These are phyloP conservation scores for Prunella fulvescens DNA, from an alignment of 2,113 vertebrate species.

Conservation along the genomic window DNA sequence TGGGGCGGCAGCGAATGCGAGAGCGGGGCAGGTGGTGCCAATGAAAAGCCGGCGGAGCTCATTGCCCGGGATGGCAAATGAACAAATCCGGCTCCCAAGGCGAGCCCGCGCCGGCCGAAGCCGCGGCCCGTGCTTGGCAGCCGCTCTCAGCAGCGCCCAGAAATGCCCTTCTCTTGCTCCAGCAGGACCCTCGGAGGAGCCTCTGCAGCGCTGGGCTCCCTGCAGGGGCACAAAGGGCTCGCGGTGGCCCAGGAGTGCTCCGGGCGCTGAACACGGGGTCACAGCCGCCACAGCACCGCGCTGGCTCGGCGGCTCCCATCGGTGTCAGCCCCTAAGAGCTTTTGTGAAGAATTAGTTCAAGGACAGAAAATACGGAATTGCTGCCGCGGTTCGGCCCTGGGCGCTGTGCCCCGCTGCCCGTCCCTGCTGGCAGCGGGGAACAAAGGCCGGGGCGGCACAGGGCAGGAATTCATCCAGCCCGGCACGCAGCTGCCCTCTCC, in stretches of 20 bases:
- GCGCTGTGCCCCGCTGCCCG: not conserved
- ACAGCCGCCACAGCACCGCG: not conserved
- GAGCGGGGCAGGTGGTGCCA: not conserved
- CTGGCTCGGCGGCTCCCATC: not conserved
- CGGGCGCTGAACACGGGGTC: not conserved
- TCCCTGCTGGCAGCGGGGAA: not conserved
- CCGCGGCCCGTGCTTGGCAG: not conserved
- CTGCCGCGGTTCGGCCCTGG: not conserved
- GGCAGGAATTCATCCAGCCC: not conserved
- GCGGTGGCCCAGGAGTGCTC: not conserved
- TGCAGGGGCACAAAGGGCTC: not conserved
- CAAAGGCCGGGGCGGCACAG: constrained; percentile 3
- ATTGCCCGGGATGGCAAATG: not conserved
- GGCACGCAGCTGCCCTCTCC: constrained; percentile 16
- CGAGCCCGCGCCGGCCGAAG: not conserved
- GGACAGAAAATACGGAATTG: not conserved
- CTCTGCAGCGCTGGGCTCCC: not conserved
- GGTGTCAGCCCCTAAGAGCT: not conserved
- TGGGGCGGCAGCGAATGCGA: not conserved
- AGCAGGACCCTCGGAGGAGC: not conserved
- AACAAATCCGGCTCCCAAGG: not conserved
- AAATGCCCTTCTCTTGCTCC: not conserved
- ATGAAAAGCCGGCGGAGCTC: not conserved
- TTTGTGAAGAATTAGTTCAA: not conserved
- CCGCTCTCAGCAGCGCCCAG: not conserved